These are phyloP conservation scores for Hippolais icterina DNA, from an alignment of 2,113 vertebrate genomes.

Conservation along the genomic window DNA sequence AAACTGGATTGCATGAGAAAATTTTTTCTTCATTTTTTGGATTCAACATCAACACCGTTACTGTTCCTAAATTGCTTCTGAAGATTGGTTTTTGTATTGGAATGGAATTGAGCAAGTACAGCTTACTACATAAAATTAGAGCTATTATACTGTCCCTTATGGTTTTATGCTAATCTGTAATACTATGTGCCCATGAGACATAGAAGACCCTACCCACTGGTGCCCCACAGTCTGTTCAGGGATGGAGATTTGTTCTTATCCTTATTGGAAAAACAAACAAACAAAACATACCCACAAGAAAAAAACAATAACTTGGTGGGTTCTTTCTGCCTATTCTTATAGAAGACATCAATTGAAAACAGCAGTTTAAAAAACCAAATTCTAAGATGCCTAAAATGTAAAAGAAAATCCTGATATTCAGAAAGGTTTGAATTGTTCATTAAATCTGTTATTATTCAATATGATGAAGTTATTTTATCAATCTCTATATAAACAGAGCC, in stretches of 20 bases:
- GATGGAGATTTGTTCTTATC: background rate
- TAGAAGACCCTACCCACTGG: constrained; percentile 57
- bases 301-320: background rate
- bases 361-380: background rate
- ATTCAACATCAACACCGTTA: constrained; percentile 58
- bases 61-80: constrained; percentile 63
- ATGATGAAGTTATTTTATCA: background rate
- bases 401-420: background rate
- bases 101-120: constrained; percentile 70
- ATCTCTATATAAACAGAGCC: background rate
- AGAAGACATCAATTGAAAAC: background rate
- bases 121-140: constrained; percentile 65
- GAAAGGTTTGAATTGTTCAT: background rate
- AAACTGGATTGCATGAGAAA: constrained; percentile 36
- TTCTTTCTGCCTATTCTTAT: background rate
- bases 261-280: background rate
- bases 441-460: background rate
- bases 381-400: background rate
- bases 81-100: constrained; percentile 62
- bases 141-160: constrained; percentile 10
- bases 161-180: constrained; percentile 18
- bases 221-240: background rate
- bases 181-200: background rate
- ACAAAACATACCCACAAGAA: background rate
- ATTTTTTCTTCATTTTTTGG: constrained; percentile 62